Conservation (phyloP, 2,113 vertebrate genomes). For the Tretioscincus oriximinensis region DNA sequence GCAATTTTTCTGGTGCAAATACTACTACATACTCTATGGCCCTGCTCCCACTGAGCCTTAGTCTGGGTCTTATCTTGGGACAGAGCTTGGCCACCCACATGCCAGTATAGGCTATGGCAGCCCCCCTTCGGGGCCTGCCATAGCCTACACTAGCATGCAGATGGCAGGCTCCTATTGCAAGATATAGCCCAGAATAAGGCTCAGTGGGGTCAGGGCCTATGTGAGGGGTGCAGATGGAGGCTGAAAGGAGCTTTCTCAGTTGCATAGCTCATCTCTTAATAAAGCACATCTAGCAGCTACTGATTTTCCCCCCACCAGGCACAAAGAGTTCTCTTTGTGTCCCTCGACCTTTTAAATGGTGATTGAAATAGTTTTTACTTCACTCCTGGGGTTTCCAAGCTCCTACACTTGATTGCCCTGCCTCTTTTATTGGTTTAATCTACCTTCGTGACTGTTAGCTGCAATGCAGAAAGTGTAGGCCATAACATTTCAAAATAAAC, state of each 20-base stretch:
- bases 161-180: no score
- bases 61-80: no score
- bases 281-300: background rate
- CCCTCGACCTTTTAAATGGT: background rate
- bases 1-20: background rate
- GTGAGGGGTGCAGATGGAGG: background rate
- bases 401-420: background rate
- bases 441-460: background rate
- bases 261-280: background rate
- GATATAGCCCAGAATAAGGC: no score
- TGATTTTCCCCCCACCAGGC: background rate
- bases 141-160: no score
- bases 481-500: background rate
- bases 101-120: no score
- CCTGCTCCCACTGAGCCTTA: no score
- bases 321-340: background rate
- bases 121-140: no score
- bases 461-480: background rate
- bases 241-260: background rate
- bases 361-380: background rate
- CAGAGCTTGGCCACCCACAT: no score
- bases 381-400: background rate
- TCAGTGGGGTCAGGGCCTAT: no score
- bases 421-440: background rate
- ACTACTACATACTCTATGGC: background rate